Base-by-base conservation (phyloP, 2,797 vertebrate species). In the Crenuchus spilurus region DNA sequence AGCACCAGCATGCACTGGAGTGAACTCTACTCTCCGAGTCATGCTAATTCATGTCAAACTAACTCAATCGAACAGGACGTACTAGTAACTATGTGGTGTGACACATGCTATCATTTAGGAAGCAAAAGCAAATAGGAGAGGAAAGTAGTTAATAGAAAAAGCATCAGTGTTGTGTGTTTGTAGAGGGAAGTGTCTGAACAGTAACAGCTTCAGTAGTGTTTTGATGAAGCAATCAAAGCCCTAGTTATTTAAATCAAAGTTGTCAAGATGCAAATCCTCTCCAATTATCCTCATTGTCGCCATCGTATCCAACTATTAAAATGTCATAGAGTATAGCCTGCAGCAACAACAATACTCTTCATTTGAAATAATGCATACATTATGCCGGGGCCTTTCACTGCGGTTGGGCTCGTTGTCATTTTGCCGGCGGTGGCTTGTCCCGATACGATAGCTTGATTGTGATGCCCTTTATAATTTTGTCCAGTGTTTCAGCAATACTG, bases 381-480 rank as follows among this genome's bases (percentile, higher is more conserved):
- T 80, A 75, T 78, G 76, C 77, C 63, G 61, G 49, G 70, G 67
- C 55, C 75, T 75, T 63, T 79, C 77, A 78, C 44, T 84, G 84
- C 69, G 81, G 79, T 84, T 72, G 35, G 76, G 67, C 78, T 75
- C 70, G 55, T 80, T 86, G 88, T 90, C 85, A 86, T 86, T 85
- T 87, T 80, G 87, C 83, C 80, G 72, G 80, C 52, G 51, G 39
- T 84, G 80, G 75, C 82, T 84, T 83, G 80, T 90, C 85, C 83
- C 42, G 76, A 86, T 80, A 77, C 82, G 78, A 83, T 89, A 87
- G 87, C 85, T 88, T 87, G 88, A 91, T 92, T 89, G 84, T 84
- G 79, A 85, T 90, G 88, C 87, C 90, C 89, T 91, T 92, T 91
- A 87, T 90, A 89, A 86, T 87, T 88, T 81, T 82, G 84, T 83